A percentile compares a stretch with the other conserved stretches of the same genome.
Conservation (phyloP, 2,113 vertebrate genomes). For the Pogonocichla stellata region DNA sequence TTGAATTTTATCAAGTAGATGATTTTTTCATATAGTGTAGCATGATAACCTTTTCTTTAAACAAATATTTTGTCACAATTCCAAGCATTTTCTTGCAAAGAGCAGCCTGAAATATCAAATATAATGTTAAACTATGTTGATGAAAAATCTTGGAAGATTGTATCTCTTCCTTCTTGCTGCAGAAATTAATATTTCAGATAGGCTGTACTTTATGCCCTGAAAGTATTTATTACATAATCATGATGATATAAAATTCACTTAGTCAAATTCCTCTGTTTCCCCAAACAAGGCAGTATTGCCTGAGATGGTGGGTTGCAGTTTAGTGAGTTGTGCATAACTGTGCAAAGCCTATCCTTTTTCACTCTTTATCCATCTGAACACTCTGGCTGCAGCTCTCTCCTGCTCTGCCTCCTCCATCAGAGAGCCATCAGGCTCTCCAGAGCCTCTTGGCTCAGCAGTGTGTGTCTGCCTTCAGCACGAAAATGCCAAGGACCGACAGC, state of each 20-base stretch:
- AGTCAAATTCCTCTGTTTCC: neutral
- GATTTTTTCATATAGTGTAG: neutral
- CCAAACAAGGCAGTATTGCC: neutral
- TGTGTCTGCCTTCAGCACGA: rapidly evolving
- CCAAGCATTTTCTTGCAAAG: neutral
- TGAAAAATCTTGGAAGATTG: neutral
- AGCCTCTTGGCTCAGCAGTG: neutral
- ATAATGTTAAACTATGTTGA: neutral
- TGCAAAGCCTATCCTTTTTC: neutral
- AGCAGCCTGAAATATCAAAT: neutral
- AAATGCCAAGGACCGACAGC: neutral
- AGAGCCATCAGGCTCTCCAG: neutral
- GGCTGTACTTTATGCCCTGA: neutral
- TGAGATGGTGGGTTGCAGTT: neutral
- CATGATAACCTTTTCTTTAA: neutral
- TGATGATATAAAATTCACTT: neutral
- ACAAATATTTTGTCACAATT: neutral
- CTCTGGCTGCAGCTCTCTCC: neutral
- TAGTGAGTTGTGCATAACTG: neutral
- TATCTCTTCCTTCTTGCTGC: neutral
- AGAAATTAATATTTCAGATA: neutral
- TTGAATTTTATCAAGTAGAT: neutral
- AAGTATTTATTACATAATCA: neutral
- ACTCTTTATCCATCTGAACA: neutral
- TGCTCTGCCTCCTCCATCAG: neutral